phyloP scores from a whole-genome alignment of 2,888 invertebrate species.

The Opisthograptis luteolata region DNA sequence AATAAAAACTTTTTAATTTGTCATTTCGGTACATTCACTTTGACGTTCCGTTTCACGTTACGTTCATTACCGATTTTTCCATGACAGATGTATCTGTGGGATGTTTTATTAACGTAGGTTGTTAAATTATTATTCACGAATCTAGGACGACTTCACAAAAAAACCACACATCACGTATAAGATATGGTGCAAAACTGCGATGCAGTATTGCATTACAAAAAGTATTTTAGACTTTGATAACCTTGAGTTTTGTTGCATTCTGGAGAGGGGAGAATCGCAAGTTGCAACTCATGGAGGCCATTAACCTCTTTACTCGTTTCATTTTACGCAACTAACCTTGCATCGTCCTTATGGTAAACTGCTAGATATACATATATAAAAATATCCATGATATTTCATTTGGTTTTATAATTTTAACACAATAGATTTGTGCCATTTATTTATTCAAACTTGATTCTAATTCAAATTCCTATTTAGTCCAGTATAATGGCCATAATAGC shows the following conservation, averaged over 20 bases:
- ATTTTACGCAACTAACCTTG: conserved; percentile 27
- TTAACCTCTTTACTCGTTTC: conserved; percentile 28
- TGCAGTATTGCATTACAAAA: conserved; percentile 3
- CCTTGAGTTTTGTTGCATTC: conserved; percentile 24
- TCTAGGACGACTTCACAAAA: neutral
- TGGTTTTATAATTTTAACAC: too few relatives aligned
- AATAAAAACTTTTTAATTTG: conserved; percentile 85
- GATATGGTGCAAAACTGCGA: conserved; percentile 13
- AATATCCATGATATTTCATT: too few relatives aligned
- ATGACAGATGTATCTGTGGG: neutral
- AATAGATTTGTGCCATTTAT: too few relatives aligned
- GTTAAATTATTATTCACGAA: neutral
- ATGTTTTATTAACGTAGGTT: too few relatives aligned
- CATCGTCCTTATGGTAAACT: conserved; percentile 13
- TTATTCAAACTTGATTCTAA: too few relatives aligned
- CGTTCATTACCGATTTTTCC: conserved; percentile 52
- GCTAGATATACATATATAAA: too few relatives aligned
- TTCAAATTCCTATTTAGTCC: too few relatives aligned
- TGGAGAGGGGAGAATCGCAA: conserved; percentile 17
- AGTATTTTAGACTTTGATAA: conserved; percentile 9
- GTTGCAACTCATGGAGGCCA: conserved; percentile 30
- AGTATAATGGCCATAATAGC: too few relatives aligned
- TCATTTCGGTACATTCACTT: conserved; percentile 84
- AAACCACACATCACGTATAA: neutral
- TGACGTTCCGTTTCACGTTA: conserved; percentile 71